Evolutionary conservation across 1,140 invertebrate species (phyloP).

Genomic region (Ceratina japonica): DNA sequence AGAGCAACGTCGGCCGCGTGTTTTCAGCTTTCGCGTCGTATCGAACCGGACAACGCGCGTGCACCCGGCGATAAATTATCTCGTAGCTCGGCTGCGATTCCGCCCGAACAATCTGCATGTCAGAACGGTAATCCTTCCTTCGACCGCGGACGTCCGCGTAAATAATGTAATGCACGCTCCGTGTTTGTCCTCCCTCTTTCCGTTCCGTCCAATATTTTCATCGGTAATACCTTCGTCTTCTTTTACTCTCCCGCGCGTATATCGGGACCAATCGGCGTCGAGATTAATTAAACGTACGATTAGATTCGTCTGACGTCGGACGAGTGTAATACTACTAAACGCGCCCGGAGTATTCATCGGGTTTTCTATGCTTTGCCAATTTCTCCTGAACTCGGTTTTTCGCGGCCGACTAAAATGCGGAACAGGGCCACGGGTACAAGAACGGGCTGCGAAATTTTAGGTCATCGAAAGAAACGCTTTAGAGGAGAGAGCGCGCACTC

Average conservation of each 20-base stretch:
- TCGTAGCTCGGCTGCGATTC: background rate
- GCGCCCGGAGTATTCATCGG: no score
- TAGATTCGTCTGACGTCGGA: no score
- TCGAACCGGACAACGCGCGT: background rate
- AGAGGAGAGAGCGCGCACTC: background rate
- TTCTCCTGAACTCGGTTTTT: background rate
- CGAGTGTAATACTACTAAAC: no score
- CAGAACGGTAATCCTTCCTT: slow-evolving; percentile 32
- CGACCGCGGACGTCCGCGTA: background rate
- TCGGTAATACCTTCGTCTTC: background rate
- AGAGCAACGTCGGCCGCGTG: background rate
- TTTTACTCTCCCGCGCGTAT: background rate
- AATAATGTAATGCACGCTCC: slow-evolving; percentile 17
- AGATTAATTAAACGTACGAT: no score
- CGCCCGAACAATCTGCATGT: slow-evolving; percentile 20
- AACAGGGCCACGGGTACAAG: background rate
- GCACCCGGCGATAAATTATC: slow-evolving; percentile 36
- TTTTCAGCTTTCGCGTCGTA: slow-evolving; percentile 13
- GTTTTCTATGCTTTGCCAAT: no score
- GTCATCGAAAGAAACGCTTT: slow-evolving; percentile 28
- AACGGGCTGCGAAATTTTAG: slow-evolving; percentile 22
- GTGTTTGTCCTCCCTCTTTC: background rate
- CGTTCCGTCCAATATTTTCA: background rate
- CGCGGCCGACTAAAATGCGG: background rate
- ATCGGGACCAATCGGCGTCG: no score